A percentile compares a stretch with the other conserved stretches of the same genome.
phyloP scores from a whole-genome alignment of 2,888 invertebrate species.

The Disparrhopalites patrizii region DNA sequence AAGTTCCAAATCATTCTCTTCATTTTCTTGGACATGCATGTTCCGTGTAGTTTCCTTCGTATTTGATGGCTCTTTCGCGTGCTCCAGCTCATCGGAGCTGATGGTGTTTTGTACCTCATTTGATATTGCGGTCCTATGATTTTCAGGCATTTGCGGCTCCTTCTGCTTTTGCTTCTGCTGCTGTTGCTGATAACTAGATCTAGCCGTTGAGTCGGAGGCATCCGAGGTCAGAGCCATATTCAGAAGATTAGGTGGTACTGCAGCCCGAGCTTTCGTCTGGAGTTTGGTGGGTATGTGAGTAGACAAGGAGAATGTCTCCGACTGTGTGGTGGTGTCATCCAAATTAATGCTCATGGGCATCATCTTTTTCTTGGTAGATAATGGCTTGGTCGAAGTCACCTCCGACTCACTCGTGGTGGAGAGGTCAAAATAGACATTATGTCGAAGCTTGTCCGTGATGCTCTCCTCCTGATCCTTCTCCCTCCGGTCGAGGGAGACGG shows the following conservation, averaged over 20 bases:
- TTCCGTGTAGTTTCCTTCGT: neutral
- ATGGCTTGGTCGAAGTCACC: neutral
- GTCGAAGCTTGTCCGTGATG: neutral
- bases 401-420: slow-evolving; percentile 26
- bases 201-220: neutral
- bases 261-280: neutral
- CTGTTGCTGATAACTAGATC: neutral
- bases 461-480: slow-evolving; percentile 1
- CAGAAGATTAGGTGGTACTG: neutral
- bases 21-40: neutral
- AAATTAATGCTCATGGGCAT: slow-evolving; percentile 5
- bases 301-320: slow-evolving; percentile 10
- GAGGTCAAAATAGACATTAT: slow-evolving; percentile 22
- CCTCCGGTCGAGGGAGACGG: too few species aligned
- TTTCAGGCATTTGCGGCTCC: neutral
- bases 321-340: slow-evolving; percentile 16
- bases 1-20: slow-evolving; percentile 6
- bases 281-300: neutral
- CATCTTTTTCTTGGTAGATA: neutral
- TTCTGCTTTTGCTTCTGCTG: neutral
- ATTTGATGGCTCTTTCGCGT: too few species aligned
- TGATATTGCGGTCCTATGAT: neutral
- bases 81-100: neutral
- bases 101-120: neutral
- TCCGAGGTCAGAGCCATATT: neutral